Evolutionary conservation across 2,888 invertebrate species (phyloP), one percentile per base, ranked within the genome.

Genomic region (Toxonevra muliebris): DNA sequence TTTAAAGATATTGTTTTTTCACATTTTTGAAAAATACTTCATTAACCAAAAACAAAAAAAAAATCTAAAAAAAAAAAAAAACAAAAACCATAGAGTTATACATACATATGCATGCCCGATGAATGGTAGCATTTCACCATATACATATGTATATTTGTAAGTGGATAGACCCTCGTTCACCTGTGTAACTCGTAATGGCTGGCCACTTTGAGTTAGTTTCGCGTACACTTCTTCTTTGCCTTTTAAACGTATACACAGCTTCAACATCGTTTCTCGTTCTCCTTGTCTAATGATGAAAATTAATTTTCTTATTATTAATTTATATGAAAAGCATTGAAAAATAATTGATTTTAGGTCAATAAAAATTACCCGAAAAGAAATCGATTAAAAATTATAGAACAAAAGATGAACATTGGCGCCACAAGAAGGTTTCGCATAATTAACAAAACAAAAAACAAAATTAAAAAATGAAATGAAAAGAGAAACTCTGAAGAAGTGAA

Each of bases 281-380:
- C 52, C 40, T 60, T 65, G 45, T 68, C 45, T 63, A 55, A 40
- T 4, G 42, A 20, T 59, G 20, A 45, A 68, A 50, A 62, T 66
- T 57, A 66, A 68, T 69, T 52, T 65, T 55, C 68, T 53, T 66
- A 62, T 68, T 55, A 70, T 63, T 62, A 65, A 42, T 65, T 30
- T 30, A 7, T 30, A 30, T 65, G 45, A 58, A 58, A 40, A 45
- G 41, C 61, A 58, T 67, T 65, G 68, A 41, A 65, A 72, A 73
- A 73, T 74, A 75, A 76, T 75, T 76, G 74, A 75, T 74, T 75
- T 72, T 65, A 65, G 73, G 61, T 76, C 73, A 75, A 75, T 74
- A 73, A 73, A 74, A 73, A 74, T 69, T 70, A 70, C 45, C 71
- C 69, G 57, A 67, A 66, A 62, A 63, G 57, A 69, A 73, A 73